Base-by-base conservation (phyloP, 1,140 invertebrate genomes). In the Holotrichia oblita region DNA sequence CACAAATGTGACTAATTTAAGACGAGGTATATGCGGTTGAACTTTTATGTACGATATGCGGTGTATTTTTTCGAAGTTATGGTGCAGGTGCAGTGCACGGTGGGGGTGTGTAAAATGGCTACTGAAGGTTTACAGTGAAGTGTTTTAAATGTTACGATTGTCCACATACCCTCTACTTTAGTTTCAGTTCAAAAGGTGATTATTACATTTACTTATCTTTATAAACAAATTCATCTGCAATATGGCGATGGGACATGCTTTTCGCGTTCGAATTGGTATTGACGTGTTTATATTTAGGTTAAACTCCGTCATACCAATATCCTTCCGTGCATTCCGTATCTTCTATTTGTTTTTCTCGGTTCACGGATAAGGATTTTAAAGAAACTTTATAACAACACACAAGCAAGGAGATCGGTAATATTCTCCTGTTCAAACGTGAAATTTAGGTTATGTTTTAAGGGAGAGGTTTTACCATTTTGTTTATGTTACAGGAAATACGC, bases 91-190 rank as follows among this genome's bases (percentile, higher is more conserved):
- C 42, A 48, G 73, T 74, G 61, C 82, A 78, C 79, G 76, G 83
- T 84, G 83, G 84, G 83, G 82, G 83, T 81, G 82, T 80, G 61
- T 82, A 85, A 84, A 83, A 85, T 85, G 84, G 84, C 84, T 81
- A 80, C 84, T 80, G 78, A 82, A 81, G 82, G 81, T 83, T 83
- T 81, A 82, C 80, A 79, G 75, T 83, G 81, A 83, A 82, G 80
- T 75, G 77, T 83, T 82, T 83, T 81, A 83, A 83, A 83, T 83
- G 82, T 77, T 75, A 40, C 55, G 75, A 79, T 44, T 17, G 73
- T 22, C 34, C 73, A 74, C 41, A 27, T 55, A 55, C n/a, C 48
- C 6, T 76, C 41, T 27, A 55, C 75, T 27, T 73, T 27, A 76
- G 41, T 76, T 74, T 74, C 34, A 34, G 9, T 44, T 40, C 17